Evolutionary conservation across 2,888 invertebrate genomes (phyloP).

Genomic region (Cantharis rufa): DNA sequence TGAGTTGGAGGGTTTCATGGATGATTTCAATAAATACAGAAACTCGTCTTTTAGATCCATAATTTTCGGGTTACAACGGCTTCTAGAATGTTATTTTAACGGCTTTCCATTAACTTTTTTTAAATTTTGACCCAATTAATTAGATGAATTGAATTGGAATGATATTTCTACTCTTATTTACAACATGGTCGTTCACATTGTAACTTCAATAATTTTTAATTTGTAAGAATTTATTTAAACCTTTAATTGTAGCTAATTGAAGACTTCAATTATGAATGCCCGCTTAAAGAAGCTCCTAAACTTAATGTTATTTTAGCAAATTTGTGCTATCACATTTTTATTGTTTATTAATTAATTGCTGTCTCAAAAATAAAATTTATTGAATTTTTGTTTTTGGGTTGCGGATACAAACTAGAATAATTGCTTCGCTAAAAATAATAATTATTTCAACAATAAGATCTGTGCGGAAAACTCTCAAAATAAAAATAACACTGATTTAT

Average conservation of each 20-base stretch:
- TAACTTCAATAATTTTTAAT: not conserved
- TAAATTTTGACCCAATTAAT: not conserved
- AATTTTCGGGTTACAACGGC: too few species aligned
- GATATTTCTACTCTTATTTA: not conserved
- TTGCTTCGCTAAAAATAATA: too few species aligned
- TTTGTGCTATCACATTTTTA: not conserved
- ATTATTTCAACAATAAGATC: too few species aligned
- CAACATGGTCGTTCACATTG: not conserved
- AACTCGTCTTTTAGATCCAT: too few species aligned
- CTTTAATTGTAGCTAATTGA: not conserved
- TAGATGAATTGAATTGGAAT: not conserved
- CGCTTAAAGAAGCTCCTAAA: not conserved
- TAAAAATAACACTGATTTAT: not conserved
- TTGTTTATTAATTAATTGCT: not conserved
- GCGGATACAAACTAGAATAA: too few species aligned
- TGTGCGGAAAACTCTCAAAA: not conserved
- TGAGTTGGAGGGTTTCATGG: too few species aligned
- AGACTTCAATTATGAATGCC: not conserved
- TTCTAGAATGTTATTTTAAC: too few species aligned
- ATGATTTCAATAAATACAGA: too few species aligned
- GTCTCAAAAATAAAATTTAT: too few species aligned
- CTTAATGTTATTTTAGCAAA: not conserved
- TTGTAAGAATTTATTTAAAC: not conserved
- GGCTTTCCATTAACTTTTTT: not conserved
- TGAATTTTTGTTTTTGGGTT: too few species aligned